phyloP scores from a whole-genome alignment of 2,888 invertebrate species.

The Brachylomia viminalis region DNA sequence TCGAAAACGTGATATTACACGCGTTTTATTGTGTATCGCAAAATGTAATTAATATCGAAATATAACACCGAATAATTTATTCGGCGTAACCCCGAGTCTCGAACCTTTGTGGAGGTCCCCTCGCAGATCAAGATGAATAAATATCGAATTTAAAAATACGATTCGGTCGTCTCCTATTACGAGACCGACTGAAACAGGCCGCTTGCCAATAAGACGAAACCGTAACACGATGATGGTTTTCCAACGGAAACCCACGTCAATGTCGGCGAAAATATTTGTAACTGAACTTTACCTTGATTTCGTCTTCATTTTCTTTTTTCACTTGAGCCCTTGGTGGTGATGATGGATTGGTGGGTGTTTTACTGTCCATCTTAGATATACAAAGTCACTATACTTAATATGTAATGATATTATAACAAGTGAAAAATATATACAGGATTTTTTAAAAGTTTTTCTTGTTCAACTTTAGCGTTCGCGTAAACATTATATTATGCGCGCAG shows the following conservation, averaged over 20 bases:
- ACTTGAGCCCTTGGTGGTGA: slow-evolving; percentile 86
- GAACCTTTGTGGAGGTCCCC: slow-evolving; percentile 80
- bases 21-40: slow-evolving; percentile 89
- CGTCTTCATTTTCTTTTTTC: slow-evolving; percentile 94
- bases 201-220: slow-evolving; percentile 85
- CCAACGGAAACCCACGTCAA: slow-evolving; percentile 81
- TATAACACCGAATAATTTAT: slow-evolving; percentile 87
- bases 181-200: slow-evolving; percentile 83
- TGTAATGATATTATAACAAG: slow-evolving; percentile 61
- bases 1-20: slow-evolving; percentile 91
- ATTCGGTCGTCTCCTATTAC: slow-evolving; percentile 85
- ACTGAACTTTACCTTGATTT: slow-evolving; percentile 92
- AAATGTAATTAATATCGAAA: slow-evolving; percentile 90
- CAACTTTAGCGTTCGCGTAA: slow-evolving; percentile 82
- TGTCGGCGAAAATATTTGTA: slow-evolving; percentile 70
- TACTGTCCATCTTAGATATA: slow-evolving; percentile 87
- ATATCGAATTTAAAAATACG: slow-evolving; percentile 90
- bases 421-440: slow-evolving; percentile 67
- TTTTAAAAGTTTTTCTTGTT: slow-evolving; percentile 75
- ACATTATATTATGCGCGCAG: slow-evolving; percentile 76
- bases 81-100: slow-evolving; percentile 81
- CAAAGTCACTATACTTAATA: slow-evolving; percentile 68
- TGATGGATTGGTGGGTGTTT: slow-evolving; percentile 83
- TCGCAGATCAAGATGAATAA: slow-evolving; percentile 75
- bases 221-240: slow-evolving; percentile 83